Evolutionary conservation across 1,140 invertebrate species (phyloP).

Genomic region (Mactra quadrangularis): DNA sequence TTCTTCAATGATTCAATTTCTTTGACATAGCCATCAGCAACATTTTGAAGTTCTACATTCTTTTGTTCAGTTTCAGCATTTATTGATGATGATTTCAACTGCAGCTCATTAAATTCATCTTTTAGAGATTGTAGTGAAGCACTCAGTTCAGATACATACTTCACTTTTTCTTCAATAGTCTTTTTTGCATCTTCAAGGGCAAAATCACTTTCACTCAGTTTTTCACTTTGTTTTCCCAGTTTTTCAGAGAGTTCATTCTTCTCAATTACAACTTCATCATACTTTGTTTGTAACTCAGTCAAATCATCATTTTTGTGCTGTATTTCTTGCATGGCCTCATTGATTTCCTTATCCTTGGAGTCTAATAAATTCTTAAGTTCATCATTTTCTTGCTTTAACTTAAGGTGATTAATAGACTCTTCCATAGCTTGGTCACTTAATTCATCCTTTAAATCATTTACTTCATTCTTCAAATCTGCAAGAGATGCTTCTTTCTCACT

Average conservation of each 20-base stretch:
- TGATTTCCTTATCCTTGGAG: conserved; percentile 22
- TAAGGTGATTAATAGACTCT: conserved; percentile 4
- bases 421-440: conserved; percentile 19
- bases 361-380: conserved; percentile 31
- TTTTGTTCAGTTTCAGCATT: conserved; percentile 1
- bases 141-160: neutral
- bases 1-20: neutral
- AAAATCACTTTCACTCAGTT: neutral
- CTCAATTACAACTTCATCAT: neutral
- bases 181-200: conserved; percentile 2
- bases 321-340: conserved; percentile 22
- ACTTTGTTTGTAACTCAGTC: conserved; percentile 10
- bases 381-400: conserved; percentile 1
- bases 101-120: conserved; percentile 37
- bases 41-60: conserved; percentile 22
- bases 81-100: neutral
- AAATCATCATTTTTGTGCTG: conserved; percentile 22
- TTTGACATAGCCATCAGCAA: conserved; percentile 6
- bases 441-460: conserved; percentile 35
- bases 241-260: neutral
- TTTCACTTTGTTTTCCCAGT: neutral
- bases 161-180: neutral
- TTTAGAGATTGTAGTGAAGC: conserved; percentile 43
- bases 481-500: neutral
- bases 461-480: conserved; percentile 22